Evolutionary conservation across 2,888 invertebrate genomes (phyloP).

Genomic region (Drosophila lacicola): DNA sequence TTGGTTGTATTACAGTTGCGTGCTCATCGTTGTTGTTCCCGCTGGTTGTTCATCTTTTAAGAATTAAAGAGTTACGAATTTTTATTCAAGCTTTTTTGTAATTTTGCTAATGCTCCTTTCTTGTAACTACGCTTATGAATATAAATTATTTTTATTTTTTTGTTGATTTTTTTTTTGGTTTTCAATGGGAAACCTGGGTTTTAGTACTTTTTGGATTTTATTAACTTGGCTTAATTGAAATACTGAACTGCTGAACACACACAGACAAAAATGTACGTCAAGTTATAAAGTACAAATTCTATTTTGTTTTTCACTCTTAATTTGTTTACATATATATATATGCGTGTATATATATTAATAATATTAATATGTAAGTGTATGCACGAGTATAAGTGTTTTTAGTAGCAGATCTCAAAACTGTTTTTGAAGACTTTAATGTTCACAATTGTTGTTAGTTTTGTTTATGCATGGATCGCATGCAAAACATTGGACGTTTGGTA

Average conservation of each 20-base stretch:
- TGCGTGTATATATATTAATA: constrained; percentile 10
- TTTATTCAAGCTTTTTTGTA: constrained; percentile 45
- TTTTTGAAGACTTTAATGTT: constrained; percentile 70
- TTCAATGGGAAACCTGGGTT: constrained; percentile 68
- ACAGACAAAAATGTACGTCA: constrained; percentile 57
- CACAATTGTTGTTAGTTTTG: constrained; percentile 73
- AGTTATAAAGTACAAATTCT: constrained; percentile 41
- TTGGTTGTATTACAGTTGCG: constrained; percentile 71
- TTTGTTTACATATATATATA: constrained; percentile 16
- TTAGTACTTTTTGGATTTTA: constrained; percentile 40
- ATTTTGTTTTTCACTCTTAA: constrained; percentile 58
- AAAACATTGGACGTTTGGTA: constrained; percentile 76
- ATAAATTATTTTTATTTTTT: constrained; percentile 27
- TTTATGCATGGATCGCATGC: constrained; percentile 54
- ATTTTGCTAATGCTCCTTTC: constrained; percentile 43
- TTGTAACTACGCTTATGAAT: constrained; percentile 22
- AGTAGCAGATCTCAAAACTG: constrained; percentile 45
- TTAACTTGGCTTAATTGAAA: constrained; percentile 77
- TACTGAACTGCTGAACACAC: constrained; percentile 75
- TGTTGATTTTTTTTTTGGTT: constrained; percentile 46
- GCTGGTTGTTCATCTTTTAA: constrained; percentile 48
- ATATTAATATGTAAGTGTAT: constrained; percentile 13
- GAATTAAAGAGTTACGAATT: constrained; percentile 40
- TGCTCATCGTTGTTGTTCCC: constrained; percentile 75
- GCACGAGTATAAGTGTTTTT: constrained; percentile 35